Percentiles rank a stretch among this genome's conserved stretches.
These are phyloP conservation scores for Neoniphon sammara DNA, from an alignment of 2,797 vertebrate genomes.

Conservation along the genomic window DNA sequence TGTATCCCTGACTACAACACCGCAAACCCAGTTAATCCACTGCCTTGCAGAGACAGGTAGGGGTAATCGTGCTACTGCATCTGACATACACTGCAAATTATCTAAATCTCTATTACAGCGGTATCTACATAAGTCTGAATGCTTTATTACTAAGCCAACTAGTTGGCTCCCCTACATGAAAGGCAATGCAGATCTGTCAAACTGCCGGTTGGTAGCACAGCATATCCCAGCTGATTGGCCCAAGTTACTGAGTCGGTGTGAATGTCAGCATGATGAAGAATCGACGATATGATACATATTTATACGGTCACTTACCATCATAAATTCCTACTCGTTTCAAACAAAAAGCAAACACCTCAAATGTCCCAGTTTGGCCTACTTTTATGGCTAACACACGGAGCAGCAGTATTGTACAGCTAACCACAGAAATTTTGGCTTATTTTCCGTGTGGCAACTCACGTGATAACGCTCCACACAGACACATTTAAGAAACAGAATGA, in stretches of 20 bases:
- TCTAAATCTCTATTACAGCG: no score
- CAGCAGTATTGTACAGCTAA: conserved; percentile 1
- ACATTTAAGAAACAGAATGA: conserved; percentile 16
- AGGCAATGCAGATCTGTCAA: neutral
- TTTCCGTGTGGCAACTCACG: conserved; percentile 74
- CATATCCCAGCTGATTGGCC: neutral
- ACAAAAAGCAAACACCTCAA: neutral
- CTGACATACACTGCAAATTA: neutral
- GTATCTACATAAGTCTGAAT: neutral
- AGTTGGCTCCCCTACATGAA: neutral
- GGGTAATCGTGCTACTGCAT: neutral
- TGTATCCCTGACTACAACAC: conserved; percentile 17
- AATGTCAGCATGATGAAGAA: neutral
- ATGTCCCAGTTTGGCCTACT: neutral
- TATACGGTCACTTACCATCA: neutral
- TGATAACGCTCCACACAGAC: conserved; percentile 66
- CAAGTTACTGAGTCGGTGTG: neutral
- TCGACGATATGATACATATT: neutral
- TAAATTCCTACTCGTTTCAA: neutral
- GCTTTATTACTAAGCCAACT: neutral
- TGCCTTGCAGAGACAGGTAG: neutral
- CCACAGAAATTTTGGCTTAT: neutral
- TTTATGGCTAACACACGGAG: neutral
- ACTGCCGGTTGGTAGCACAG: no score
- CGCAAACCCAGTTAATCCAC: conserved; percentile 10